A percentile compares a stretch with the other conserved stretches of the same genome.
These are phyloP conservation scores for Parazoanthus darwini DNA, from an alignment of 92 coral and sea anemone genomes.

Conservation along the genomic window DNA sequence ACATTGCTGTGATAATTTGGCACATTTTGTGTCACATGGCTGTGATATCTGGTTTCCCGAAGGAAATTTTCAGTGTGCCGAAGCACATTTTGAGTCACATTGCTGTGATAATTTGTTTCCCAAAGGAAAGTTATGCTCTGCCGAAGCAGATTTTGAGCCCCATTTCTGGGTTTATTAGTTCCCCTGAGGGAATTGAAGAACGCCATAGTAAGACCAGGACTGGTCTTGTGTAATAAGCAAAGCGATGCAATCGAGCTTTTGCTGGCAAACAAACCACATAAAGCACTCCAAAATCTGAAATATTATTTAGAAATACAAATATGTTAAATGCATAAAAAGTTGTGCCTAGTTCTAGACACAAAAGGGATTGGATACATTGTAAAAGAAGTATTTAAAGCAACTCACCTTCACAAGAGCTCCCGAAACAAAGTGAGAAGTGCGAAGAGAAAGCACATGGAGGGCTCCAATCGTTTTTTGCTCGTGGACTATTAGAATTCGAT, in stretches of 20 bases:
- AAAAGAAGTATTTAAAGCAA: background rate
- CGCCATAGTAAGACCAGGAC: slow-evolving; percentile 38
- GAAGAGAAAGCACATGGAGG: slow-evolving; percentile 17
- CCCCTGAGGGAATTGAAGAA: slow-evolving; percentile 42
- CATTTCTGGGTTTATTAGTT: slow-evolving; percentile 35
- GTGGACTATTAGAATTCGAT: background rate
- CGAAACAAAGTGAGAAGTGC: background rate
- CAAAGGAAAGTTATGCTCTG: background rate
- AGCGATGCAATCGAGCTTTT: slow-evolving; percentile 43
- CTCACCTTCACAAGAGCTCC: slow-evolving; percentile 2
- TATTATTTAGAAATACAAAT: slow-evolving; percentile 40
- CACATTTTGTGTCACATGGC: background rate
- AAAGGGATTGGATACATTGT: background rate
- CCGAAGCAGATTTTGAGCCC: slow-evolving; percentile 35
- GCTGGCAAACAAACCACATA: slow-evolving; percentile 40
- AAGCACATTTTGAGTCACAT: background rate
- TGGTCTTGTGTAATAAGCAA: slow-evolving; percentile 43
- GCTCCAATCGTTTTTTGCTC: background rate
- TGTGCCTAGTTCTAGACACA: background rate
- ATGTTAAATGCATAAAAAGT: slow-evolving; percentile 8
- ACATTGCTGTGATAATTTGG: no score
- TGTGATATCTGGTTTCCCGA: background rate
- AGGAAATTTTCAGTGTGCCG: background rate
- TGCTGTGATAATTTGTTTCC: background rate
- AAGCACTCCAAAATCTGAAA: slow-evolving; percentile 47